These are phyloP conservation scores for Trinorchestia longiramus DNA, from an alignment of 1,140 invertebrate genomes.

Conservation along the genomic window DNA sequence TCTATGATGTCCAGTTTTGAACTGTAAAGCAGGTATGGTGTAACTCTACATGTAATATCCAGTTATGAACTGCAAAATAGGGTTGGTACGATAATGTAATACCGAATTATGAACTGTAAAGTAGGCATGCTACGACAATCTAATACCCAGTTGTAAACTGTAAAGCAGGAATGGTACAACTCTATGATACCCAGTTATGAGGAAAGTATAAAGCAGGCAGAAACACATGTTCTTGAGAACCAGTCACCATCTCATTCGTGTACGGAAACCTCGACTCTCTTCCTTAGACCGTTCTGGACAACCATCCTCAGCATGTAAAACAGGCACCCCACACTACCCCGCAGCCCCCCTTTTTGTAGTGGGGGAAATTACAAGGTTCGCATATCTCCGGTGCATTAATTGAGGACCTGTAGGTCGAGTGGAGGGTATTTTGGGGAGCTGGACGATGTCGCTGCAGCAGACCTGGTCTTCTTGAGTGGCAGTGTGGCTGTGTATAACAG, in stretches of 20 bases:
- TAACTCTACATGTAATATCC: neutral
- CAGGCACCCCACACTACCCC: neutral
- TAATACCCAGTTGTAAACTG: neutral
- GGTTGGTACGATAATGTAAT: neutral
- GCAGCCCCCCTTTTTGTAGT: too few species aligned
- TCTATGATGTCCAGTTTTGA: neutral
- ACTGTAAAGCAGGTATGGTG: neutral
- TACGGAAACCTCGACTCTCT: neutral
- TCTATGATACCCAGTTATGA: neutral
- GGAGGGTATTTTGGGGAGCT: too few species aligned
- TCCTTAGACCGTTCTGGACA: neutral
- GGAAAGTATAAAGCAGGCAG: neutral
- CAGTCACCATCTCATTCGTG: neutral
- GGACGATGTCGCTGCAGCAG: too few species aligned
- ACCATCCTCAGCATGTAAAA: neutral
- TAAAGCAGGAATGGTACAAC: neutral
- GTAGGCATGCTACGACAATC: neutral
- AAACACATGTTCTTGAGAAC: neutral
- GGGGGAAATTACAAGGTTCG: too few species aligned
- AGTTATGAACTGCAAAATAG: neutral
- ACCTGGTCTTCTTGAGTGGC: too few species aligned
- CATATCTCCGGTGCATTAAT: too few species aligned
- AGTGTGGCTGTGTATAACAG: too few species aligned
- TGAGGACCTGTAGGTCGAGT: too few species aligned
- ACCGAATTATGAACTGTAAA: neutral